These are phyloP conservation scores for Crossocerus cetratus DNA, from an alignment of 2,888 invertebrate genomes.

Conservation along the genomic window DNA sequence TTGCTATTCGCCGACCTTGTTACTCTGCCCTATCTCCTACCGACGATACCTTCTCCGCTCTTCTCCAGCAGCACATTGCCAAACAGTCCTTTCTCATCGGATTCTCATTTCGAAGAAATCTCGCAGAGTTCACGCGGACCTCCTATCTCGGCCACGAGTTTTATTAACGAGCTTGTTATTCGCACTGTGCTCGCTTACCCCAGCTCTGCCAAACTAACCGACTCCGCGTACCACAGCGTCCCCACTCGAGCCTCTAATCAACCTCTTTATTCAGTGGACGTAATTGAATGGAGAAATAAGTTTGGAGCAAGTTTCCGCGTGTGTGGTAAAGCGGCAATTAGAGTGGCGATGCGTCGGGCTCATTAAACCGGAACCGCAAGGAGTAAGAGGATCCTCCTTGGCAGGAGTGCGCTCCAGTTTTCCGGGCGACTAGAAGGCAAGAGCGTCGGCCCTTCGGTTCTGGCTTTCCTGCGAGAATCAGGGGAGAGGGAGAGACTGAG, in stretches of 20 bases:
- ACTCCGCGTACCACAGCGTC: not conserved
- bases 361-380: constrained; percentile 9
- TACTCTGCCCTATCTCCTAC: constrained; percentile 13
- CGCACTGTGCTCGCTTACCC: too few species aligned
- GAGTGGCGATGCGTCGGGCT: constrained; percentile 16
- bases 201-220: not conserved
- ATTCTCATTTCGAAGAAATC: too few species aligned
- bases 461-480: constrained; percentile 16
- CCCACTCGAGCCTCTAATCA: not conserved
- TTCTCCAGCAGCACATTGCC: not conserved
- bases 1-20: constrained; percentile 45
- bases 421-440: constrained; percentile 19
- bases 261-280: not conserved
- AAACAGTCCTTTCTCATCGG: too few species aligned
- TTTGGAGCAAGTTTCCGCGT: not conserved
- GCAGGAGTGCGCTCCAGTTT: constrained; percentile 22
- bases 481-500: constrained; percentile 17
- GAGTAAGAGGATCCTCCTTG: constrained; percentile 19
- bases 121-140: too few species aligned
- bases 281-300: not conserved
- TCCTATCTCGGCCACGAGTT: too few species aligned
- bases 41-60: not conserved
- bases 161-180: too few species aligned
- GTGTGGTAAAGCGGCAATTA: not conserved
- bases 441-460: not conserved